Percentiles rank a stretch among this genome's conserved stretches.
Conservation (phyloP, 2,113 vertebrate species). For the Heptranchias perlo region DNA sequence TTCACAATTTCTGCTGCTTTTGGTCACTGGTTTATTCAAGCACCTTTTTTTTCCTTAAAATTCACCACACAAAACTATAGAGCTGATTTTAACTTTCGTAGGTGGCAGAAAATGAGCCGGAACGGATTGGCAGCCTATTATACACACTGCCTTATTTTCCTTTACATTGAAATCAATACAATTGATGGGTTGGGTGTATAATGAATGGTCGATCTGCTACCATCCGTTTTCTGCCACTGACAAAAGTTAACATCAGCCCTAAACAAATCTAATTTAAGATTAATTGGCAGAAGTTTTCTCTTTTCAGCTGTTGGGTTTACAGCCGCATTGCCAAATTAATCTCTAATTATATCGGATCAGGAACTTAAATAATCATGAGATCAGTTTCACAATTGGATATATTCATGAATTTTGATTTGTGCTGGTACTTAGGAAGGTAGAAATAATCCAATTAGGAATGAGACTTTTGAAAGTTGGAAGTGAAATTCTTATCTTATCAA, state of each 20-base stretch:
- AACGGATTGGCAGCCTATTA: neutral
- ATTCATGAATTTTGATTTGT: neutral
- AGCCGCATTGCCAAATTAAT: neutral
- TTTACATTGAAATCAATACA: neutral
- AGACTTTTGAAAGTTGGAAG: neutral
- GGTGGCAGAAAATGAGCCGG: neutral
- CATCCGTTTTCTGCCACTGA: neutral
- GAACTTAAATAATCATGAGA: neutral
- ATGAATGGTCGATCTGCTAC: neutral
- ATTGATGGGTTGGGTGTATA: neutral
- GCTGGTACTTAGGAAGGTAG: neutral
- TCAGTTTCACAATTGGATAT: neutral
- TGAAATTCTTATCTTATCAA: neutral
- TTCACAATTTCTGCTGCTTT: neutral
- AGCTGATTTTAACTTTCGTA: too few relatives aligned
- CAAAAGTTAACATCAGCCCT: neutral
- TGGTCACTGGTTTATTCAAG: neutral
- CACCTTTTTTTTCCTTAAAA: neutral
- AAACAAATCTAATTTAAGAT: neutral
- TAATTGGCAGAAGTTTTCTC: neutral
- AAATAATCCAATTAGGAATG: neutral
- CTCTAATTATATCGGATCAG: neutral
- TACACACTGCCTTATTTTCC: neutral
- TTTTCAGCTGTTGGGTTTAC: neutral
- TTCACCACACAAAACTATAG: neutral